Percentiles rank a stretch among this genome's conserved stretches.
phyloP scores from a whole-genome alignment of 2,113 vertebrate species.

The Misgurnus anguillicaudatus region DNA sequence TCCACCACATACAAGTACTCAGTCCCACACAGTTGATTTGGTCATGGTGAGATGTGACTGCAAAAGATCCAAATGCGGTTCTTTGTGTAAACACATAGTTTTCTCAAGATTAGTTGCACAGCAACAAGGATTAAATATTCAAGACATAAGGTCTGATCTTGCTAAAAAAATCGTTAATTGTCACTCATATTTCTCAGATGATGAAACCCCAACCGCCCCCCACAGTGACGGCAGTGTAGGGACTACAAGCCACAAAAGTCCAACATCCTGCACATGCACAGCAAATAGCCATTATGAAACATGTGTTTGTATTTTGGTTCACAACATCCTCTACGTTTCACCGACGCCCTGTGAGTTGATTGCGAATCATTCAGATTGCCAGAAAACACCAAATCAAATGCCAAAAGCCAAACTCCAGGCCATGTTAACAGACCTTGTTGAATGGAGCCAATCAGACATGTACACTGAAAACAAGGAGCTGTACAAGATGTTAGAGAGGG shows the following conservation, averaged over 20 bases:
- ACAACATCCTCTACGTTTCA: no score
- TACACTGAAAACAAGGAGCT: not conserved
- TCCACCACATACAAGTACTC: constrained; percentile 5
- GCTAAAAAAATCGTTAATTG: not conserved
- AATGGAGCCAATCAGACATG: constrained; percentile 5
- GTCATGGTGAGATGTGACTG: not conserved
- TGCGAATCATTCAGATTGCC: not conserved
- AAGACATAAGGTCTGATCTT: not conserved
- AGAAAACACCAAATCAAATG: not conserved
- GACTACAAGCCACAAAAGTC: not conserved
- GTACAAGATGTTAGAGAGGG: not conserved
- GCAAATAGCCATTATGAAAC: not conserved
- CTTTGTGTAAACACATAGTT: constrained; percentile 9
- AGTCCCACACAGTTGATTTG: not conserved
- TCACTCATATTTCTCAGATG: not conserved
- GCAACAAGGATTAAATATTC: not conserved
- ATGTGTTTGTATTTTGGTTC: no score
- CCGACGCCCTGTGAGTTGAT: no score
- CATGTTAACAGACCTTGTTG: constrained; percentile 1
- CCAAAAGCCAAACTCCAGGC: not conserved
- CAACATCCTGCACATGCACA: not conserved
- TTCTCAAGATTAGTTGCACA: not conserved
- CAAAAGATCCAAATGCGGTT: not conserved
- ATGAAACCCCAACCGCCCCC: not conserved
- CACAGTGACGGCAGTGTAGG: not conserved